Evolutionary conservation across 2,797 vertebrate genomes (phyloP).

Genomic region (Alectoris magna): DNA sequence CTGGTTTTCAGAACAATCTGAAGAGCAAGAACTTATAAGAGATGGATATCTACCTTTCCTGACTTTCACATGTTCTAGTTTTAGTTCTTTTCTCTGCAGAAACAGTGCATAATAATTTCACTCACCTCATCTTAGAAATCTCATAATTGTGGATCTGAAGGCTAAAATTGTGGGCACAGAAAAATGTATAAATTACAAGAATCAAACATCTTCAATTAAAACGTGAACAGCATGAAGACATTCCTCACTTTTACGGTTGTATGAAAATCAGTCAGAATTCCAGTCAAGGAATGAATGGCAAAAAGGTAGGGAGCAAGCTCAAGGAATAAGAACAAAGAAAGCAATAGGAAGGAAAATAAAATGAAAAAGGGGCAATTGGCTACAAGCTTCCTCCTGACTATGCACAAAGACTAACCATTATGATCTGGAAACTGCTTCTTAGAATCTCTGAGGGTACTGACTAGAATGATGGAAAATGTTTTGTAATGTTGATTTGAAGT

Average conservation of each 20-base stretch:
- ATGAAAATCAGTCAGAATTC: neutral
- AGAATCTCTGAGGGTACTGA: neutral
- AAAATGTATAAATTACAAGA: neutral
- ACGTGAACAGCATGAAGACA: neutral
- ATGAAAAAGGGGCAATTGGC: accelerated
- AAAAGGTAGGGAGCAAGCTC: neutral
- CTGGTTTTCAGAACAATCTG: neutral
- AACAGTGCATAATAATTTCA: neutral
- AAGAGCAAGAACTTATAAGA: neutral
- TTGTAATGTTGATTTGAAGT: neutral
- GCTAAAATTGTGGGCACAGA: neutral
- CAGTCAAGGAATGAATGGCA: neutral
- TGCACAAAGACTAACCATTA: neutral
- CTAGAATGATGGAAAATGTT: neutral
- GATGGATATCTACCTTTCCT: neutral
- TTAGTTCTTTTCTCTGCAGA: neutral
- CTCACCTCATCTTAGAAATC: neutral
- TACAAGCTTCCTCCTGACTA: neutral
- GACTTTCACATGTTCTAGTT: neutral
- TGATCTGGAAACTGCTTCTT: neutral
- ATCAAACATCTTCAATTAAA: neutral
- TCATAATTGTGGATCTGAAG: neutral
- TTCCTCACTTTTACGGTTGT: neutral
- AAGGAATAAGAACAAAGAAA: neutral
- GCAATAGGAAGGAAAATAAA: neutral